These are phyloP conservation scores for Drosophila baimaii DNA, from an alignment of 1,140 invertebrate species.

Conservation along the genomic window DNA sequence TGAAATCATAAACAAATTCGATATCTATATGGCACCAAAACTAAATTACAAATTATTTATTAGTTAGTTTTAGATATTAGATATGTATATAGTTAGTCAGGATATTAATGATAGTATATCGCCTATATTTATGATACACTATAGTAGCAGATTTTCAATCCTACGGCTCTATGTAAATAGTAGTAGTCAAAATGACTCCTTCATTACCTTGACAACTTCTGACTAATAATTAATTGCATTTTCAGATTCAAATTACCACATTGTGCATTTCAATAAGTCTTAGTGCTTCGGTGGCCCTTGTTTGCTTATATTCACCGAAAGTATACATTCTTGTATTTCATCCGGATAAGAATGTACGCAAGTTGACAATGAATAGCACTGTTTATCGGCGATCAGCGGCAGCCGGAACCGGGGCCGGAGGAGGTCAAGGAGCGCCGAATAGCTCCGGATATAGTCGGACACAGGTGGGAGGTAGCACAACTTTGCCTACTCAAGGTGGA, in stretches of 20 bases:
- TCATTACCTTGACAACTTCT: no score
- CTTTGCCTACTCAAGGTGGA: neutral
- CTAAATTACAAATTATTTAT: no score
- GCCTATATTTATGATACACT: no score
- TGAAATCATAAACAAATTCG: no score
- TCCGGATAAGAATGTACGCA: slow-evolving; percentile 90
- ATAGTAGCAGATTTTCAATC: no score
- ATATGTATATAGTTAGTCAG: no score
- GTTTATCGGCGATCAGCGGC: slow-evolving; percentile 83
- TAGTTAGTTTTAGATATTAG: no score
- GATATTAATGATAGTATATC: no score
- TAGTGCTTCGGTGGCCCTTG: slow-evolving; percentile 90
- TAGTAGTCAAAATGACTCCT: no score
- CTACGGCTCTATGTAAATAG: no score
- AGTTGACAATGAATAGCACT: slow-evolving; percentile 85
- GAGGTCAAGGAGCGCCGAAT: slow-evolving; percentile 32
- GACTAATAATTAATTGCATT: neutral
- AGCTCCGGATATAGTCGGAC: slow-evolving; percentile 62
- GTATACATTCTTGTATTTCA: slow-evolving; percentile 91
- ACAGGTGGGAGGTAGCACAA: slow-evolving; percentile 18
- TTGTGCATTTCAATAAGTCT: slow-evolving; percentile 92
- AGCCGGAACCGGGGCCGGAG: slow-evolving; percentile 29
- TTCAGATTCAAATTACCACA: slow-evolving; percentile 90
- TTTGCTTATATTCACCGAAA: slow-evolving; percentile 92
- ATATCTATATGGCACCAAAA: no score